Conservation (phyloP, 2,113 vertebrate species). For the Heterocephalus glaber region DNA sequence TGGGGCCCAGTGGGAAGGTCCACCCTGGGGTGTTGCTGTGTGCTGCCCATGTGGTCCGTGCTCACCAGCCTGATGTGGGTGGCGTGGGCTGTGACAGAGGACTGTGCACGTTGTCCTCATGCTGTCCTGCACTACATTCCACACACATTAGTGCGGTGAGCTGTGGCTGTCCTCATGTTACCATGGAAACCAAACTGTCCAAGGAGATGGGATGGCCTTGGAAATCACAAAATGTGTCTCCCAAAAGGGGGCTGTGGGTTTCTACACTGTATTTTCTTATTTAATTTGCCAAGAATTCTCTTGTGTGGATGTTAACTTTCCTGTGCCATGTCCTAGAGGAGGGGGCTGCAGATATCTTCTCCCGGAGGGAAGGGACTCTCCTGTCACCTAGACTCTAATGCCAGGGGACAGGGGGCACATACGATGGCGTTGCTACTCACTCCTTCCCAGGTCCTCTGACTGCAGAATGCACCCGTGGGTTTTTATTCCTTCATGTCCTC, state of each 20-base stretch:
- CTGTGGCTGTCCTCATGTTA: background rate
- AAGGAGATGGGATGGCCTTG: background rate
- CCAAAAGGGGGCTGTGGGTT: background rate
- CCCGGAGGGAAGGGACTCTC: too few species aligned
- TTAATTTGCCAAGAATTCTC: background rate
- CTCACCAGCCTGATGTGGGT: background rate
- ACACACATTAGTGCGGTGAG: background rate
- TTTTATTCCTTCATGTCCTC: background rate
- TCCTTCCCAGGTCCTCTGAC: background rate
- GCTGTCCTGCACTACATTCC: background rate
- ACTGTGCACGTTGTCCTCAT: background rate
- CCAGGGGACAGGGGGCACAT: background rate
- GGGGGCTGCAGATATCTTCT: background rate
- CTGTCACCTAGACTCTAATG: background rate
- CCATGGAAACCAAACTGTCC: constrained; percentile 62
- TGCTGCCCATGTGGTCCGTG: background rate
- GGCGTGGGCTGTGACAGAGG: background rate
- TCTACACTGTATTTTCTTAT: background rate
- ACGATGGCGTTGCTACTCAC: fast-evolving
- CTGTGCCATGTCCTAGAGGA: background rate
- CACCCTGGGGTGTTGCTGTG: too few species aligned
- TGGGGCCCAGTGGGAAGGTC: background rate
- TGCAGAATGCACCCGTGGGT: background rate
- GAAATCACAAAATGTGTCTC: background rate
- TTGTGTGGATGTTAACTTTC: background rate